Base-by-base conservation (phyloP, 2,797 vertebrate genomes). In the Gallinago nigripennis region DNA sequence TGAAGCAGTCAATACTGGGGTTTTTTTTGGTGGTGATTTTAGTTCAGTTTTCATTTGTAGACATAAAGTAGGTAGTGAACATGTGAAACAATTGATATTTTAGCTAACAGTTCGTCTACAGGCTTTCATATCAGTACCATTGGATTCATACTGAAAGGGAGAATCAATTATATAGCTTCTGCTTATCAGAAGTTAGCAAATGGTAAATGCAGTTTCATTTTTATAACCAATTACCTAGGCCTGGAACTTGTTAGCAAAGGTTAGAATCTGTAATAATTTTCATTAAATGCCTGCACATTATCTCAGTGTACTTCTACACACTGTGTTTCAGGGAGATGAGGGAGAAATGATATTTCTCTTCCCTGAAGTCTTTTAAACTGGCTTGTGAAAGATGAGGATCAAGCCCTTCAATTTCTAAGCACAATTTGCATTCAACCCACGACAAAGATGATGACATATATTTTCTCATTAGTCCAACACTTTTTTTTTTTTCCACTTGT, bases 141-240 rank as follows among this genome's bases (percentile, higher is more conserved):
- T 86, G 53, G 54, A 79, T 91, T 28, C 64, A 79, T 53, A 61
- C 31, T 83, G 90, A 88, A 90, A 83, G 14, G 15, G 20, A 91
- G 41, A 83, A 92, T 94, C 77, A 88, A 75, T 94, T 97, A 66
- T 73, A 39, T 56, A 69, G 64, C 56, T 72, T 76, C 71, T 82
- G 30, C 71, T 95, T 96, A 95, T 96, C 83, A 88, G 56, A 90
- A 88, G 43, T 75, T 88, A 95, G 63, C 43, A 94, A 94, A 96
- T 65, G 82, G 56, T 61, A 92, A 96, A 83, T 82, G 51, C 56
- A 53, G 56, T 93, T 92, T 92, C 46, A 80, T 89, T 93, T 96
- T 95, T 85, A 39, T 91, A 72, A 96, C 92, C 72, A 92, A 78
- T 86, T 97, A 72, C 60, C 35, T 41, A 76, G 76, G 30, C 18